Percentiles rank a stretch among this genome's conserved stretches.
Evolutionary conservation across 2,888 invertebrate species (phyloP).

Genomic region (Drosophila sordidapex): DNA sequence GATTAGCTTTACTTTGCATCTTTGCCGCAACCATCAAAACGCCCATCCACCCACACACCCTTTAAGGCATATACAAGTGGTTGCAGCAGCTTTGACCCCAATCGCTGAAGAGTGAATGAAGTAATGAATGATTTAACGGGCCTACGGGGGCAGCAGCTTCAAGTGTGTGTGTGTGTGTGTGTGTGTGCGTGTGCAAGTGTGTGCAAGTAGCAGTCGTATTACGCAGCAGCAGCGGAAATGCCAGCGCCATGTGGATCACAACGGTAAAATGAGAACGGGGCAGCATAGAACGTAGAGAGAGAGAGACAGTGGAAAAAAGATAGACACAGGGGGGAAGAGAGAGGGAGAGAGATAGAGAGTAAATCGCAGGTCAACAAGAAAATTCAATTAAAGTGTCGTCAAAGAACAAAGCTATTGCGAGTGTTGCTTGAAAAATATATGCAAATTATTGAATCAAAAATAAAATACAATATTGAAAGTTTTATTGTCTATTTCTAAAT

Average conservation of each 20-base stretch:
- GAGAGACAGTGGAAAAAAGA: background rate
- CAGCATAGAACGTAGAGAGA: background rate
- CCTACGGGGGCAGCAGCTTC: background rate
- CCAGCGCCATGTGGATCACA: slow-evolving; percentile 63
- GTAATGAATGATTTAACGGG: slow-evolving; percentile 56
- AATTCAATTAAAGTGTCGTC: slow-evolving; percentile 38
- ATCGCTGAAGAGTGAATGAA: slow-evolving; percentile 33
- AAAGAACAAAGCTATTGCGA: slow-evolving; percentile 25
- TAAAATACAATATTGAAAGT: background rate
- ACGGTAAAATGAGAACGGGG: slow-evolving; percentile 47
- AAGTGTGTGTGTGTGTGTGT: background rate
- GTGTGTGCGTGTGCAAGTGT: background rate
- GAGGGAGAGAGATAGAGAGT: background rate
- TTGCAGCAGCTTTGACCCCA: slow-evolving; percentile 61
- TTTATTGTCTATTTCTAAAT: background rate
- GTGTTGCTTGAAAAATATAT: background rate
- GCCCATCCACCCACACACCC: slow-evolving; percentile 32
- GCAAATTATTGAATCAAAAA: background rate
- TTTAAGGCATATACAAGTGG: slow-evolving; percentile 21
- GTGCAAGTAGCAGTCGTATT: slow-evolving; percentile 25
- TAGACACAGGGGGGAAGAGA: background rate
- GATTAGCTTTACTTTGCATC: slow-evolving; percentile 26
- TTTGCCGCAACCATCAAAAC: slow-evolving; percentile 27
- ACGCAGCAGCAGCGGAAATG: slow-evolving; percentile 56
- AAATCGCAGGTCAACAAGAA: slow-evolving; percentile 50